A percentile compares a stretch with the other conserved stretches of the same genome.
Conservation (phyloP, 2,113 vertebrate species). For the Lamprotornis superbus region DNA sequence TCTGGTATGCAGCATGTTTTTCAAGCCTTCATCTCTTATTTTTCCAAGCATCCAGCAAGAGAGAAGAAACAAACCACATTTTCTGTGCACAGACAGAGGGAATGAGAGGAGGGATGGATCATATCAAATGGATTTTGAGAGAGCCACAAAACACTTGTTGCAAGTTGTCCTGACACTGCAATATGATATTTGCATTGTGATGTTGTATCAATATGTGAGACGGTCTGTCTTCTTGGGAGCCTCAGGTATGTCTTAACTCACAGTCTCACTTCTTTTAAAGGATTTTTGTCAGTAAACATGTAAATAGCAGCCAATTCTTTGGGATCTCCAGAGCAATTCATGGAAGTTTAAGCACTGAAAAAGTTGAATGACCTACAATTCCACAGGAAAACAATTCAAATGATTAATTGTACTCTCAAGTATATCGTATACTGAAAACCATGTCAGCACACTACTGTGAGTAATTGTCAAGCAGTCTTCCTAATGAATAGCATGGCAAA, state of each 20-base stretch:
- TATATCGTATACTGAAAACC: background rate
- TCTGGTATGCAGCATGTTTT: background rate
- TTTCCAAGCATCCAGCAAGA: background rate
- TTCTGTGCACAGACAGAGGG: constrained; percentile 7
- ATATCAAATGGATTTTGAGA: constrained; percentile 15
- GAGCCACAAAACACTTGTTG: constrained; percentile 42
- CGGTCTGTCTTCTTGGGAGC: constrained; percentile 4
- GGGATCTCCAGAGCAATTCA: constrained; percentile 39
- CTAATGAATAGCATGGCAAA: background rate
- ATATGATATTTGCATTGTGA: constrained; percentile 50
- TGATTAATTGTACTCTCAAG: background rate
- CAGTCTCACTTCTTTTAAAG: constrained; percentile 46
- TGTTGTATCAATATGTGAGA: constrained; percentile 35
- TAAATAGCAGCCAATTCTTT: constrained; percentile 60
- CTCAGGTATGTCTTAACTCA: background rate
- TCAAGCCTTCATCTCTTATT: background rate
- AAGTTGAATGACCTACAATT: constrained; percentile 43
- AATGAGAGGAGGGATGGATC: constrained; percentile 8
- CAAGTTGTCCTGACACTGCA: constrained; percentile 16
- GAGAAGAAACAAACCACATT: background rate
- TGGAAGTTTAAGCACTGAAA: constrained; percentile 53
- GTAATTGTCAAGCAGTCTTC: background rate
- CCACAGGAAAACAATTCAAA: background rate
- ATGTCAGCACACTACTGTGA: background rate
- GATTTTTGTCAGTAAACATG: constrained; percentile 23